Conservation (phyloP, 2,797 vertebrate genomes). For the Liparis tanakae region DNA sequence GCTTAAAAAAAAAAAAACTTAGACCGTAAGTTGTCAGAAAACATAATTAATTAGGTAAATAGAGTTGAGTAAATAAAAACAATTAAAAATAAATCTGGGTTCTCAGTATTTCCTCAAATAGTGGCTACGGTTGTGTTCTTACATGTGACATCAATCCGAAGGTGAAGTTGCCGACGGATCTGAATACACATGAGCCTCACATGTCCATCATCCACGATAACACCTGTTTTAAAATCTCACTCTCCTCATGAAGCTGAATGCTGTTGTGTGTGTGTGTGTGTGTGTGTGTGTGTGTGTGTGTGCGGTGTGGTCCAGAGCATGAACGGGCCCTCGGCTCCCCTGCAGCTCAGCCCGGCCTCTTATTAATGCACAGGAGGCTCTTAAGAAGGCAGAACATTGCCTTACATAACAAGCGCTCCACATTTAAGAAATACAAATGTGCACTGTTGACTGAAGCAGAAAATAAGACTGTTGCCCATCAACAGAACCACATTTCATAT, state of each 20-base stretch:
- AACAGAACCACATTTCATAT: conserved; percentile 94
- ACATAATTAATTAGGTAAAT: conserved; percentile 6
- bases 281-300: conserved; percentile 31
- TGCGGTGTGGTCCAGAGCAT: conserved; percentile 63
- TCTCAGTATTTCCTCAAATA: conserved; percentile 14
- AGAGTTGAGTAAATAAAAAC: neutral
- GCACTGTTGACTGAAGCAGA: conserved; percentile 99
- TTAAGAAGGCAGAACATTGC: conserved; percentile 91
- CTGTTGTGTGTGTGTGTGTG: conserved; percentile 28
- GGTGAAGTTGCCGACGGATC: conserved; percentile 9
- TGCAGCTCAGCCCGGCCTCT: conserved; percentile 74
- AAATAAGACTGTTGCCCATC: conserved; percentile 99
- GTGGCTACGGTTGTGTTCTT: neutral
- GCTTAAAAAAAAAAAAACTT: neutral
- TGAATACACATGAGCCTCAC: neutral
- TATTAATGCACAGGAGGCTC: conserved; percentile 86
- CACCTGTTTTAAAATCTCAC: conserved; percentile 47
- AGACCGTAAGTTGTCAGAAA: neutral
- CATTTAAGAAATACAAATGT: conserved; percentile 93
- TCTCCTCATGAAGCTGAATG: conserved; percentile 42
- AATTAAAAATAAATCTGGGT: neutral
- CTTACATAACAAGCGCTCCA: conserved; percentile 85
- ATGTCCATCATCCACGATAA: conserved; percentile 32
- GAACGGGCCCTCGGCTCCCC: conserved; percentile 68
- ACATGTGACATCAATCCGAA: conserved; percentile 1